A percentile compares a stretch with the other conserved stretches of the same genome.
These are phyloP conservation scores for Eupithecia tripunctaria DNA, from an alignment of 2,888 invertebrate species.

Conservation along the genomic window DNA sequence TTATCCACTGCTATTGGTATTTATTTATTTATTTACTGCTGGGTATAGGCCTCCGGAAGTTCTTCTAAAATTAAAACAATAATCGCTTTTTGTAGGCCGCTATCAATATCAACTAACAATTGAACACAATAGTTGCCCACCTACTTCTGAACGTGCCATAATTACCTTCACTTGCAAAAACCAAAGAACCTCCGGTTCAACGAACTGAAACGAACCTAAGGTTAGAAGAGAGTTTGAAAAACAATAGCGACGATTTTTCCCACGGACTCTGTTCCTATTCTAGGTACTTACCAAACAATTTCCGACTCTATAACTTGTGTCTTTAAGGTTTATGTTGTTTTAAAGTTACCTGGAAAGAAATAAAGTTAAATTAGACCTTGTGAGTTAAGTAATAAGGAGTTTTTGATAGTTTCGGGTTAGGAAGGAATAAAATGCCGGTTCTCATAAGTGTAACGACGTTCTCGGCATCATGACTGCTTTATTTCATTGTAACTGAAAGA, in stretches of 20 bases:
- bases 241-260: constrained; percentile 70
- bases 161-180: constrained; percentile 20
- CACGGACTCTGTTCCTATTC: constrained; percentile 61
- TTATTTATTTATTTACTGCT: too few relatives aligned
- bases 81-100: background rate
- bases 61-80: too few relatives aligned
- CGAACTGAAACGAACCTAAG: constrained; percentile 68
- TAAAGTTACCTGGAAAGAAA: constrained; percentile 8
- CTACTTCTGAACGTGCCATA: constrained; percentile 14
- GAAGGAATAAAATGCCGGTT: constrained; percentile 9
- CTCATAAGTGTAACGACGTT: constrained; percentile 10
- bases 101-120: background rate
- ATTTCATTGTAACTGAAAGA: background rate
- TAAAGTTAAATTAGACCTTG: constrained; percentile 12
- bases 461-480: background rate
- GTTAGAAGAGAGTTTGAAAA: constrained; percentile 61
- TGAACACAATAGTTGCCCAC: background rate
- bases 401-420: constrained; percentile 21
- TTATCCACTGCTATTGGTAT: too few relatives aligned
- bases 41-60: too few relatives aligned
- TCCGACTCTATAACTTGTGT: constrained; percentile 36
- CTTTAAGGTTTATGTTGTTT: background rate
- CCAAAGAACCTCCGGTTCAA: constrained; percentile 53
- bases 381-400: background rate
- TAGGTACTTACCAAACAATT: constrained; percentile 39